A percentile compares a stretch with the other conserved stretches of the same genome.
Evolutionary conservation across 2,888 invertebrate species (phyloP).

Genomic region (Melieria picta): DNA sequence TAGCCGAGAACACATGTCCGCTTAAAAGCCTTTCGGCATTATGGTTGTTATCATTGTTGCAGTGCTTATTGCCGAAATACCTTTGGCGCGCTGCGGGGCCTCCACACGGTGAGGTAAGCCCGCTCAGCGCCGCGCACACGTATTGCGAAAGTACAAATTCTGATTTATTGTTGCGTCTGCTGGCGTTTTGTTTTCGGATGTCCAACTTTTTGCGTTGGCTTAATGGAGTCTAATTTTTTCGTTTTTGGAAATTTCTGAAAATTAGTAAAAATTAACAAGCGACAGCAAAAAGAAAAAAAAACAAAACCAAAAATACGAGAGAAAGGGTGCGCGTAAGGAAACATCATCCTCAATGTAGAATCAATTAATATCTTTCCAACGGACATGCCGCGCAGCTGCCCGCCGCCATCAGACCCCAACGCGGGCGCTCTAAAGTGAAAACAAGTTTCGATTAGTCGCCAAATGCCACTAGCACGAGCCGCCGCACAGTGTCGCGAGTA

Average conservation of each 20-base stretch:
- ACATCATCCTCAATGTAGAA: conserved; percentile 54
- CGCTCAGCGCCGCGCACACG: too few relatives aligned
- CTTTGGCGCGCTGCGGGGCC: conserved; percentile 4
- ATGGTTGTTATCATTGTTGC: conserved; percentile 18
- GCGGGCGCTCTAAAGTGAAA: too few relatives aligned
- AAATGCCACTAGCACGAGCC: too few relatives aligned
- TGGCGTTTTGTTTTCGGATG: too few relatives aligned
- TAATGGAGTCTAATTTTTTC: too few relatives aligned
- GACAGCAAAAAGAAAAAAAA: conserved; percentile 2
- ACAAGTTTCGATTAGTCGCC: too few relatives aligned
- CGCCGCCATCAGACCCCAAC: conserved; percentile 48
- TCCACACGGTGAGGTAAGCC: too few relatives aligned
- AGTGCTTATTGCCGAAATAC: conserved; percentile 20
- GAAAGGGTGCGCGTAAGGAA: neutral
- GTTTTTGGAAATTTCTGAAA: neutral
- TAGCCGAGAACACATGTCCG: conserved; percentile 26
- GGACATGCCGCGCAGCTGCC: conserved; percentile 49
- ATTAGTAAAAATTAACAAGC: conserved; percentile 21
- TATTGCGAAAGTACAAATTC: too few relatives aligned
- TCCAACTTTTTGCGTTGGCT: too few relatives aligned
- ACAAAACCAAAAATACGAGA: neutral
- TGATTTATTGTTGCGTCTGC: too few relatives aligned
- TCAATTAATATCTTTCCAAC: conserved; percentile 56
- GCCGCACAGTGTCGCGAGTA: too few relatives aligned
- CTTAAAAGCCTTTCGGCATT: conserved; percentile 33